phyloP scores from a whole-genome alignment of 2,888 invertebrate species.

The Malacosoma neustria region DNA sequence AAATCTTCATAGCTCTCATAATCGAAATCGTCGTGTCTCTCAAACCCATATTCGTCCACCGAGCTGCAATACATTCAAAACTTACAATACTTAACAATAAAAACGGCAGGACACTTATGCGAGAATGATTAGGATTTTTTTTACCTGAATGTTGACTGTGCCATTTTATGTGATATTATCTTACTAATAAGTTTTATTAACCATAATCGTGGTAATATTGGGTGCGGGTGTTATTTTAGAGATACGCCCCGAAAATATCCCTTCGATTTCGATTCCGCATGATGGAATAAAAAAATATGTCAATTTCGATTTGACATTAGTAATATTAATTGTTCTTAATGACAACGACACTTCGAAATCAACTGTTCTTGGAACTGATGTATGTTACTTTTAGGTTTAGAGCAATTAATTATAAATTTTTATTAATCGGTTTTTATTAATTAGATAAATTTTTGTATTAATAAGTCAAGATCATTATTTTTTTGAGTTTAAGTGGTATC shows the following conservation, averaged over 20 bases:
- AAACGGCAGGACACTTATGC: slow-evolving; percentile 19
- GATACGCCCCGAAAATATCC: slow-evolving; percentile 37
- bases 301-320: too few species aligned
- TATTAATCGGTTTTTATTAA: too few species aligned
- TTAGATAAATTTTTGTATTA: too few species aligned
- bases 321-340: too few species aligned
- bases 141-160: slow-evolving; percentile 63
- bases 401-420: too few species aligned
- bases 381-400: too few species aligned
- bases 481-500: too few species aligned
- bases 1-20: slow-evolving; percentile 88
- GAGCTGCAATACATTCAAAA: slow-evolving; percentile 73
- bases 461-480: too few species aligned
- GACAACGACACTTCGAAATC: too few species aligned
- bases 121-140: slow-evolving; percentile 18
- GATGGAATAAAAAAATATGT: slow-evolving; percentile 21
- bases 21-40: slow-evolving; percentile 88
- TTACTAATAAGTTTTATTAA: slow-evolving; percentile 12
- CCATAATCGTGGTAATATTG: slow-evolving; percentile 24
- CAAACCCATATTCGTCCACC: slow-evolving; percentile 95
- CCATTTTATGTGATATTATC: slow-evolving; percentile 33
- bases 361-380: too few species aligned
- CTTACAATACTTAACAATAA: slow-evolving; percentile 16
- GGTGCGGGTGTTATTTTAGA: not conserved
- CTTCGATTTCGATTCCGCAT: slow-evolving; percentile 30